Evolutionary conservation across 2,797 vertebrate species (phyloP), one percentile per base, ranked within the genome.

Genomic region (Pseudocheirus occidentalis): DNA sequence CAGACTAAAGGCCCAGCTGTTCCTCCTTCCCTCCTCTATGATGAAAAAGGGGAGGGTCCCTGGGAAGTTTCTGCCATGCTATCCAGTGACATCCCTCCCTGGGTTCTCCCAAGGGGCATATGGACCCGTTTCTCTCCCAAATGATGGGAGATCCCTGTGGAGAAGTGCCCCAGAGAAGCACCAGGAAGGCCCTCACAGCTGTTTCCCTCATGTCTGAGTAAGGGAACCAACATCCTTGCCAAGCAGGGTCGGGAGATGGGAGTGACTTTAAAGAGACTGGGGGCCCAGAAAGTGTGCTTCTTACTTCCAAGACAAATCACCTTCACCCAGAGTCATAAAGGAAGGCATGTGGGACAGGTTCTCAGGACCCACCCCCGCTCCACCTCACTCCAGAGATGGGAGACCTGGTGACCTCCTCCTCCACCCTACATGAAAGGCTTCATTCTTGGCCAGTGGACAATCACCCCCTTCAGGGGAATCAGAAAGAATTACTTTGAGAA

Each of bases 211-310:
- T 62, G 12, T 62, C 59, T n/a, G 34, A 66, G 62, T 66, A 4
- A 62, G 27, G 57, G 5, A 57, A 31, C 28, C 31, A n/a, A 6
- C 5, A 21, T 73, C 34, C 34, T 7, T 40, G 40, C 7, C 1
- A 9, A 31, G 73, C 18, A 73, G 66, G n/a, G 66, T 0, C 5
- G 0, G 2, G 66, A 40, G 16, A 62, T 21, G n/a, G 58, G 58
- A 31, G 11, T 12, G 21, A 40, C 62, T 66, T 34, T 5, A 34
- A 34, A 1, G 59, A 34, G 59, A 34, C 59, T 1, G 0, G 31
- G 13, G 59, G 4, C 13, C 3, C 59, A 1, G 12, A 34, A 31
- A 27, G 29, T 10, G 0, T 0, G 31, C 5, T n/a, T 34, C 59
- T 34, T 18, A 21, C 62, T 18, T 16, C 62, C 62, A 34, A 14